Evolutionary conservation across 1,140 invertebrate genomes (phyloP), one percentile per base, ranked within the genome.

Genomic region (Saccostrea echinata): DNA sequence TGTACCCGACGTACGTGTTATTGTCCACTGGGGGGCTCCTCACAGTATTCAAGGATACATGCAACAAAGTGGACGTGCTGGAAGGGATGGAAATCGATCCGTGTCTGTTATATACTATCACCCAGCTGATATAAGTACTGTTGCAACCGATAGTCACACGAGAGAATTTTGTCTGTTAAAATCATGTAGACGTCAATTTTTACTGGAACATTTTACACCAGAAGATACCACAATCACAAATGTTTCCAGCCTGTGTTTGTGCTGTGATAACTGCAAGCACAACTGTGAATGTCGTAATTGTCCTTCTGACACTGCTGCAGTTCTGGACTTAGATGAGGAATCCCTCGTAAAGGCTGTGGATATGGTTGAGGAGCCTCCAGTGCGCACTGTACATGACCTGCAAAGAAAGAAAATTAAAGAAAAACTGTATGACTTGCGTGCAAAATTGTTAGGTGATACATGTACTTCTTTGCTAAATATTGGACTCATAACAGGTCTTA

Each of bases 41-140:
- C 61, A 68, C 27, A 68, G 27, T 68, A 68, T 68, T 68, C 61
- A 68, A 27, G 61, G 61, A n/a, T 68, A 68, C 61, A 68, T 68
- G 61, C 61, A 68, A 27, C 61, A 68, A 27, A 68, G 61, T 68
- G 61, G 61, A 27, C 61, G 61, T 11, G 61, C 61, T 27, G 61
- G 61, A 68, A 68, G 61, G 27, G 61, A 68, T 68, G 61, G 61
- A 27, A 68, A 21, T n/a, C 61, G 13, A 27, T 68, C 61, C 1
- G 21, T 68, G 21, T 68, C 61, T n/a, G 27, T 68, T 8, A 9
- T 68, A 11, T 68, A 68, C 27, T 68, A 68, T 27, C 61, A 68
- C 27, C 61, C 61, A 68, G 61, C 21, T 27, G 61, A 68, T 43
- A 43, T 43, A 43, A 43, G 43, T 43, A 43, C 43, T 43, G 43